phyloP scores from a whole-genome alignment of 2,797 vertebrate genomes.

The Hybognathus amarus region DNA sequence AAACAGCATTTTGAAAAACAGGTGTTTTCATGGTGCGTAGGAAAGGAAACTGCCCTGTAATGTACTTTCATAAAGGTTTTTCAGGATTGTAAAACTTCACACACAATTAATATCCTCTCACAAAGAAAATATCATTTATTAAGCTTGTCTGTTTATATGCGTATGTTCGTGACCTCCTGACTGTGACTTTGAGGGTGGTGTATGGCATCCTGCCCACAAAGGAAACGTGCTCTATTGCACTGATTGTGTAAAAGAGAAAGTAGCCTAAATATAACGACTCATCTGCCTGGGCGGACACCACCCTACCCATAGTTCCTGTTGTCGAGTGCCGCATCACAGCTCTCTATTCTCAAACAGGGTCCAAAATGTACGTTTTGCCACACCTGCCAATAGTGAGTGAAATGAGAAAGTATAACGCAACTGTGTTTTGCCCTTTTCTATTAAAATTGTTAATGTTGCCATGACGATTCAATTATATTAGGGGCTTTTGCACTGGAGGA shows the following conservation, averaged over 20 bases:
- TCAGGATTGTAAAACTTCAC: not conserved
- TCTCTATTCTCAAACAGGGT: not conserved
- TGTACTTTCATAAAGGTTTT: not conserved
- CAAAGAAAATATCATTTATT: constrained; percentile 1
- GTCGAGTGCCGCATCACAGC: constrained; percentile 28
- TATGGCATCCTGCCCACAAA: constrained; percentile 36
- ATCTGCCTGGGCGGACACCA: constrained; percentile 65
- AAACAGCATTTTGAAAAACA: not conserved
- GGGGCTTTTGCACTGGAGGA: not conserved
- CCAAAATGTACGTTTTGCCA: not conserved
- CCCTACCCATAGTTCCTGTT: constrained; percentile 73
- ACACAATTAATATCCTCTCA: not conserved
- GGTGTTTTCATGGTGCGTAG: not conserved
- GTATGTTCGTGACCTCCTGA: constrained; percentile 34
- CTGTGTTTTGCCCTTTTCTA: not conserved
- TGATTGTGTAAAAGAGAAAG: constrained; percentile 52
- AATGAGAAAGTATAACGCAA: not conserved
- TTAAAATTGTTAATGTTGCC: not conserved
- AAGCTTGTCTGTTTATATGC: not conserved
- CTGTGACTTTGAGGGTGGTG: constrained; percentile 35
- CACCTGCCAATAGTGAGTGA: not conserved
- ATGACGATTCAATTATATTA: not conserved
- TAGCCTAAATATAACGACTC: constrained; percentile 66
- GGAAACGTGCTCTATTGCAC: constrained; percentile 68
- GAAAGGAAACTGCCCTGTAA: not conserved